A percentile compares a stretch with the other conserved stretches of the same genome.
Conservation (phyloP, 2,888 invertebrate genomes). For the Sturmia bella region DNA sequence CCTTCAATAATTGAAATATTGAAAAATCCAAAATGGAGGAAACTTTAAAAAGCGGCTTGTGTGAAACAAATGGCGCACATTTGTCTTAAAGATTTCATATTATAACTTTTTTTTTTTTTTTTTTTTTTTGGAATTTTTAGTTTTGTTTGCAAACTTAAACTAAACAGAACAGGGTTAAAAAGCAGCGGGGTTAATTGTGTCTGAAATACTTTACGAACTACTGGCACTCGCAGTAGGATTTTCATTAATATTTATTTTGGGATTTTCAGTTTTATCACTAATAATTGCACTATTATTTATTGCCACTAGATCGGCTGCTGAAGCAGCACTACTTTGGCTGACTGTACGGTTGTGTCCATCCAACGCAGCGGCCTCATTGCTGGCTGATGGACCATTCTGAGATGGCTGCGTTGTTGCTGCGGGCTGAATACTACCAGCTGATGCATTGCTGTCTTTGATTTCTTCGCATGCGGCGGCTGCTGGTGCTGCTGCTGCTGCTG, state of each 20-base stretch:
- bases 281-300: slow-evolving; percentile 70
- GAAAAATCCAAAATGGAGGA: too few species aligned
- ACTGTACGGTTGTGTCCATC: slow-evolving; percentile 85
- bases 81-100: too few species aligned
- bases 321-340: slow-evolving; percentile 83
- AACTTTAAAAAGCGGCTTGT: too few species aligned
- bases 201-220: slow-evolving; percentile 58
- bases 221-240: slow-evolving; percentile 46
- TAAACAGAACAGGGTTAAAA: too few species aligned
- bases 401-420: not conserved
- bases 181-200: not conserved
- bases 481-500: too few species aligned
- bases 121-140: too few species aligned
- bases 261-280: slow-evolving; percentile 73
- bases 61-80: not conserved
- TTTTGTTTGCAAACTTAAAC: too few species aligned
- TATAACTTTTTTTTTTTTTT: too few species aligned
- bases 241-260: slow-evolving; percentile 49
- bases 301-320: slow-evolving; percentile 77
- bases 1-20: not conserved
- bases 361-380: slow-evolving; percentile 75
- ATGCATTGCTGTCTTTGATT: slow-evolving; percentile 59
- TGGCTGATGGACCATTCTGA: slow-evolving; percentile 78
- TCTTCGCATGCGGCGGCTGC: slow-evolving; percentile 77
- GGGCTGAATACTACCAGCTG: not conserved